phyloP scores from a whole-genome alignment of 2,113 vertebrate species.

The Equus przewalskii region DNA sequence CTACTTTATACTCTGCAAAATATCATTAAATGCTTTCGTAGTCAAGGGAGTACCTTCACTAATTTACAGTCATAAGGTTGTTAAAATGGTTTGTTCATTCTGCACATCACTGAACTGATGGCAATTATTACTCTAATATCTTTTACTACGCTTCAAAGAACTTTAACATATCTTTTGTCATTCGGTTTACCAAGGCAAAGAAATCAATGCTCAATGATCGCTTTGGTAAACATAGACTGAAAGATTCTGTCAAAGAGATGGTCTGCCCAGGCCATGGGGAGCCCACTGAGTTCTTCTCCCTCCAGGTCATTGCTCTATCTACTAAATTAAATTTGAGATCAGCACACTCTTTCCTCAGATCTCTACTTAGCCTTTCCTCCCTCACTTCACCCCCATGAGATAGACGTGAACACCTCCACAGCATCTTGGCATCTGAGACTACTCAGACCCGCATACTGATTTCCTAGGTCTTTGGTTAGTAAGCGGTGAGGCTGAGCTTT shows the following conservation, averaged over 20 bases:
- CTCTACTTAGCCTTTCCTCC: not conserved
- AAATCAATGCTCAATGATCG: not conserved
- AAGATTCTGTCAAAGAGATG: not conserved
- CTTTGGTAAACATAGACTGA: not conserved
- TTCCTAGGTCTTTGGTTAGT: not conserved
- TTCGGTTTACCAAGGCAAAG: not conserved
- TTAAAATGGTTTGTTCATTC: not conserved
- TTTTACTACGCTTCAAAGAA: not conserved
- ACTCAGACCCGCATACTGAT: not conserved
- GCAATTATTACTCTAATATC: not conserved
- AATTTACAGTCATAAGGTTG: not conserved
- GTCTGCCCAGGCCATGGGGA: not conserved
- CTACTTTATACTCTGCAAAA: not conserved
- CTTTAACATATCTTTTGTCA: not conserved
- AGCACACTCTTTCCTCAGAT: not conserved
- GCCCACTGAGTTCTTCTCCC: not conserved
- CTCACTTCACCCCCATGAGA: not conserved
- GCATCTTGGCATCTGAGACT: not conserved
- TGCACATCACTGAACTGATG: not conserved
- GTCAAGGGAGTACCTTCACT: not conserved
- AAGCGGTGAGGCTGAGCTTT: not conserved
- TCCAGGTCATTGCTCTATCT: not conserved
- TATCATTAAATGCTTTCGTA: not conserved
- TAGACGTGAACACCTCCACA: not conserved
- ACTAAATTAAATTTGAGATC: not conserved